A percentile compares a stretch with the other conserved stretches of the same genome.
Conservation (phyloP, 2,888 invertebrate species). For the Ashinkailepas kermadecensis region DNA sequence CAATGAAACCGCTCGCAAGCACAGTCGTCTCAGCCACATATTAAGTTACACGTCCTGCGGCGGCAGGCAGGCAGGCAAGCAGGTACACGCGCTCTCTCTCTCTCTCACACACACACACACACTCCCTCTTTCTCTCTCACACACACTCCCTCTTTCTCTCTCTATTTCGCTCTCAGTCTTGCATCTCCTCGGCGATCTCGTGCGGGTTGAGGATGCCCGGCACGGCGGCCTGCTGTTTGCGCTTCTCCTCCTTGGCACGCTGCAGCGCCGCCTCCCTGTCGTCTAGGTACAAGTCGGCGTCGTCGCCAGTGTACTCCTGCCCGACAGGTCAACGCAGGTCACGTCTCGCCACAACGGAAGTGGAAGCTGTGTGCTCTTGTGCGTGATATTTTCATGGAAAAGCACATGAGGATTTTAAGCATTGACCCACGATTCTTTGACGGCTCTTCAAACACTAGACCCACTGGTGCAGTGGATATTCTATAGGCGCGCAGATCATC, state of each 20-base stretch:
- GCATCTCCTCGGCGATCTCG: conserved; percentile 92
- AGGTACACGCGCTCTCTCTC: no score
- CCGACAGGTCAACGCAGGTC: conserved; percentile 31
- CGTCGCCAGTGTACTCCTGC: conserved; percentile 96
- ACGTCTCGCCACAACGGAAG: not conserved
- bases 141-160: no score
- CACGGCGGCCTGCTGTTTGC: conserved; percentile 83
- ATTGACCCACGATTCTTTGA: no score
- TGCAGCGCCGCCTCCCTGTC: conserved; percentile 86
- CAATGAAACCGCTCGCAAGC: not conserved
- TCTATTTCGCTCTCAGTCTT: conserved; percentile 56
- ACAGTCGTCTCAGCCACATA: not conserved
- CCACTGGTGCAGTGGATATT: no score
- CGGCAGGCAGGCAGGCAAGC: no score
- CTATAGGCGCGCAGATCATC: no score
- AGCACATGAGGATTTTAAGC: no score
- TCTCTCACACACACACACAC: no score
- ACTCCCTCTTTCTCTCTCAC: no score
- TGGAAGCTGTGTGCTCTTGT: no score
- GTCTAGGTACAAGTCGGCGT: conserved; percentile 93
- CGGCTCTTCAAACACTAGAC: no score
- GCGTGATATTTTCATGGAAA: no score
- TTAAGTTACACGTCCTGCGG: not conserved
- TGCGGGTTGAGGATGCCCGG: conserved; percentile 95
- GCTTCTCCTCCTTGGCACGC: conserved; percentile 86